Evolutionary conservation across 35 echinoderm and acorn worm genomes (phyloP).

Genomic region (Lytechinus pictus): DNA sequence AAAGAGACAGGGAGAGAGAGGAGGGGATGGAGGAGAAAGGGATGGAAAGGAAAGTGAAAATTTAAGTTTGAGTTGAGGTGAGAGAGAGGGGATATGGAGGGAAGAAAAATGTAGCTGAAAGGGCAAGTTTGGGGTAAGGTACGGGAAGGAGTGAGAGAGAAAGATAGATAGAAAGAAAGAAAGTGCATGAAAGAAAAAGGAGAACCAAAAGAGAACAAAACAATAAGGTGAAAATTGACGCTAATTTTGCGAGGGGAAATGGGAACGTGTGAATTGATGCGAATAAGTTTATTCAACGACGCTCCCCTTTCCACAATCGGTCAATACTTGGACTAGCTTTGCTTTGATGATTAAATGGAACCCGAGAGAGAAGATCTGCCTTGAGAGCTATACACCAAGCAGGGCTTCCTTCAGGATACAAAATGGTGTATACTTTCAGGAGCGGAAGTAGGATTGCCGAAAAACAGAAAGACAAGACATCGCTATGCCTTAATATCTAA

Average conservation of each 20-base stretch:
- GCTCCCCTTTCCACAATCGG: background rate
- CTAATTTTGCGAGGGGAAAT: constrained; percentile 1
- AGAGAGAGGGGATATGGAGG: background rate
- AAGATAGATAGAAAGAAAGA: no score
- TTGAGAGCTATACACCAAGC: background rate
- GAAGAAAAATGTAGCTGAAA: background rate
- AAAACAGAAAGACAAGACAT: background rate
- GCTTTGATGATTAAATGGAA: background rate
- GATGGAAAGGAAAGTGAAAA: background rate
- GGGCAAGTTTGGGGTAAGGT: no score
- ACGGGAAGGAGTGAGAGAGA: no score
- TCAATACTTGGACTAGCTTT: constrained; percentile 1
- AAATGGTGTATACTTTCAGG: background rate
- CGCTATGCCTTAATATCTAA: background rate
- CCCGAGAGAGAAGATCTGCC: background rate
- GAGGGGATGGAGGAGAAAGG: background rate
- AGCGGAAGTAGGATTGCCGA: background rate
- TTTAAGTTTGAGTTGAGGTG: background rate
- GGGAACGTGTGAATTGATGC: constrained; percentile 16
- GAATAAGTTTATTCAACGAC: constrained; percentile 1
- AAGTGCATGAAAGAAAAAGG: background rate
- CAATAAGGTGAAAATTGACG: background rate
- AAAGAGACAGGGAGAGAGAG: background rate
- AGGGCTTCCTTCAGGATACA: background rate
- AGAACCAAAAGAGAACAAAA: background rate